phyloP scores from a whole-genome alignment of 1,140 invertebrate species.

The Psilanteris sp. region DNA sequence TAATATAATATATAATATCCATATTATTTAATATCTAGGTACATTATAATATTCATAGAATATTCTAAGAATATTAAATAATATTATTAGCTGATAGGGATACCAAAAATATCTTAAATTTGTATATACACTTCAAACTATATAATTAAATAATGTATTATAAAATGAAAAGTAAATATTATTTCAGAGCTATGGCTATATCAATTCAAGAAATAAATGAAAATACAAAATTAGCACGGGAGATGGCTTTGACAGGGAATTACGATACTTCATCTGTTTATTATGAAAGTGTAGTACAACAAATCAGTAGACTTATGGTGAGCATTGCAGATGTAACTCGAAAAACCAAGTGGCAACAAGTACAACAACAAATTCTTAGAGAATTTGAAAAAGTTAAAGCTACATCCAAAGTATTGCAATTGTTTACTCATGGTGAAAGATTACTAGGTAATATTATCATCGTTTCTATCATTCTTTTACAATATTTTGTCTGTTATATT shows the following conservation, averaged over 20 bases:
- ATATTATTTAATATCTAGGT: no score
- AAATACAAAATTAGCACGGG: conserved; percentile 94
- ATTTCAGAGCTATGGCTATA: conserved; percentile 21
- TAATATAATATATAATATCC: no score
- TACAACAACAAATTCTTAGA: conserved; percentile 92
- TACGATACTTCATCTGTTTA: conserved; percentile 97
- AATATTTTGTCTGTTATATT: no score
- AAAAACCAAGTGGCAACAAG: conserved; percentile 94
- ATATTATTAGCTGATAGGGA: no score
- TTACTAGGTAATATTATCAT: conserved; percentile 77
- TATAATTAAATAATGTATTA: no score
- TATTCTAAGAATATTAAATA: no score
- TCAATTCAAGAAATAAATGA: conserved; percentile 89
- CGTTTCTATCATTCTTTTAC: no score
- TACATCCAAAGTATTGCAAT: conserved; percentile 84
- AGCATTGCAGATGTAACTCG: conserved; percentile 89
- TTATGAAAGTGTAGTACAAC: conserved; percentile 95
- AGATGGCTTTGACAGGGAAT: conserved; percentile 96
- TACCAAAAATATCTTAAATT: no score
- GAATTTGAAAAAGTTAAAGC: conserved; percentile 96
- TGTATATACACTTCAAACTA: no score
- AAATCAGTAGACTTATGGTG: conserved; percentile 91
- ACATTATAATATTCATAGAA: no score
- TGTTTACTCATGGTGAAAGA: conserved; percentile 81
- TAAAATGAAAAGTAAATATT: no score